These are phyloP conservation scores for Lagocephalus sceleratus DNA, from an alignment of 2,797 vertebrate species.

Conservation along the genomic window DNA sequence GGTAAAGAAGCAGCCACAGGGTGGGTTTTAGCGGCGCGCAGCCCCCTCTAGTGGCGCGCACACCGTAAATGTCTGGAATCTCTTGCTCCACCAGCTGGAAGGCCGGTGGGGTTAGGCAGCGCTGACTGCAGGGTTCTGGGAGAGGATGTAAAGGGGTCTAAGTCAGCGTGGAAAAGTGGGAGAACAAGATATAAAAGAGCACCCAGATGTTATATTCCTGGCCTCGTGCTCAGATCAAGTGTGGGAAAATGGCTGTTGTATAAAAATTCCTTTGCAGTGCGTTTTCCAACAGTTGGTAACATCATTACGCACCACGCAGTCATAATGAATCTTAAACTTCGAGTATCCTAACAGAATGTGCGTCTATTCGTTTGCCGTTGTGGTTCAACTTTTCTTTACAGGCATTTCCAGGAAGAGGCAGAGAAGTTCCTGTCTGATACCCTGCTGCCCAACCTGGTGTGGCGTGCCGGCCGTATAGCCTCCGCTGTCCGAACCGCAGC, in stretches of 20 bases:
- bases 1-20: neutral
- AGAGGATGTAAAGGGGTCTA: conserved; percentile 20
- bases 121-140: conserved; percentile 17
- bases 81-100: neutral
- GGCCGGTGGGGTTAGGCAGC: conserved; percentile 2
- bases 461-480: conserved; percentile 86
- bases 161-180: conserved; percentile 30
- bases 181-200: conserved; percentile 31
- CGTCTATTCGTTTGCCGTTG: neutral
- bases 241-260: conserved; percentile 41
- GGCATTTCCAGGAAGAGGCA: conserved; percentile 79
- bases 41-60: conserved; percentile 57
- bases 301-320: too few relatives aligned
- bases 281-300: conserved; percentile 1
- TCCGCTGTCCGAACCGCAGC: conserved; percentile 86
- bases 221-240: conserved; percentile 12
- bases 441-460: conserved; percentile 90
- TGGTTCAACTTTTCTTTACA: conserved; percentile 49
- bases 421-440: conserved; percentile 81
- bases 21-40: conserved; percentile 16
- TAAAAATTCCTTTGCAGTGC: conserved; percentile 9
- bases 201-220: conserved; percentile 42
- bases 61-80: conserved; percentile 1
- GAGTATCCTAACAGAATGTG: neutral
- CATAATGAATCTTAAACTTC: too few relatives aligned